These are phyloP conservation scores for Hirtodrosophila cameraria DNA, from an alignment of 2,888 invertebrate genomes.

Conservation along the genomic window DNA sequence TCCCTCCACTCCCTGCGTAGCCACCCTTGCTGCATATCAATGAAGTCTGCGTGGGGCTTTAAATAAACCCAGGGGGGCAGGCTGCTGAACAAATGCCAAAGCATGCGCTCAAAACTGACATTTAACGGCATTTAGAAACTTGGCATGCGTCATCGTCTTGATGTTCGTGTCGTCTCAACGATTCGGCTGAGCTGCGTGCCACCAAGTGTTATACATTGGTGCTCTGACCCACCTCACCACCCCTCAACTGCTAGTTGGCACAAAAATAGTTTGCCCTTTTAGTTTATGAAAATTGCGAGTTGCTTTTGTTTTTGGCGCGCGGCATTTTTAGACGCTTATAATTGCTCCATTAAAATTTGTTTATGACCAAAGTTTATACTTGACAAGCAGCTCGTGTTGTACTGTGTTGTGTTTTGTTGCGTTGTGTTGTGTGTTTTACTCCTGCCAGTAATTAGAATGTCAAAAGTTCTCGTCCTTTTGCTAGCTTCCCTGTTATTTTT, in stretches of 20 bases:
- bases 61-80: background rate
- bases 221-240: background rate
- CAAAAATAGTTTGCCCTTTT: constrained; percentile 68
- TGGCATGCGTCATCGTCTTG: constrained; percentile 69
- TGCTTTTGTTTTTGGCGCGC: constrained; percentile 52
- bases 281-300: constrained; percentile 57
- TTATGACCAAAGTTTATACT: constrained; percentile 71
- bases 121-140: constrained; percentile 52
- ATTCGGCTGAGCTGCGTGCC: constrained; percentile 54
- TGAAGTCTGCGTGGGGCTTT: constrained; percentile 40
- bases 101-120: constrained; percentile 36
- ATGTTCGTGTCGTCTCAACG: constrained; percentile 44
- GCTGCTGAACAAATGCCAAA: constrained; percentile 41
- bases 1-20: background rate
- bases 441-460: constrained; percentile 68
- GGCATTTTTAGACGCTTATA: constrained; percentile 70
- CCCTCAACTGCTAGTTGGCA: constrained; percentile 29
- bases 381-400: constrained; percentile 62
- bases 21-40: constrained; percentile 55
- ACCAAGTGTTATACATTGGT: constrained; percentile 72
- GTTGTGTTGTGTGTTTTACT: constrained; percentile 6
- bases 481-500: constrained; percentile 36
- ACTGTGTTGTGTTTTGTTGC: constrained; percentile 4
- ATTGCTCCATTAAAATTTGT: constrained; percentile 79
- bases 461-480: constrained; percentile 39